phyloP scores from a whole-genome alignment of 2,888 invertebrate species.

The Cryptus viduatorius region DNA sequence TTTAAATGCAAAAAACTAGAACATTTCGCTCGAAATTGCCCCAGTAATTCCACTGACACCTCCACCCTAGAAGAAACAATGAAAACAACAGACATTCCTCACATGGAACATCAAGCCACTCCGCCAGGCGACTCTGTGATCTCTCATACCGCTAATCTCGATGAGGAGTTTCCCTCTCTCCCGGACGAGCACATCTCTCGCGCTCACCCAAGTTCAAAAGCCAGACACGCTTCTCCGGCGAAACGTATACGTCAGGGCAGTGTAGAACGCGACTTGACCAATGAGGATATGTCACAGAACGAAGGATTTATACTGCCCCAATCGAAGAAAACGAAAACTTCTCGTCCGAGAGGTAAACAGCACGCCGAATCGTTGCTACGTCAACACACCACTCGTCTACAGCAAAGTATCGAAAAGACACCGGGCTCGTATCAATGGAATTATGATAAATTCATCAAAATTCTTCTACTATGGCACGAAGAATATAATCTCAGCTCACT shows the following conservation, averaged over 20 bases:
- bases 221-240: not conserved
- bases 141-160: not conserved
- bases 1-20: constrained; percentile 26
- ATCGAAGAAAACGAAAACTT: constrained; percentile 14
- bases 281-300: not conserved
- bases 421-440: constrained; percentile 9
- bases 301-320: constrained; percentile 12
- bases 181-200: not conserved
- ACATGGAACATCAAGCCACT: not conserved
- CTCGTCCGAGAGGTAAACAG: not conserved
- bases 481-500: not conserved
- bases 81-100: not conserved
- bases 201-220: too few relatives aligned
- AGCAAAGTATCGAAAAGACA: not conserved
- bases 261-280: not conserved
- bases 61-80: not conserved
- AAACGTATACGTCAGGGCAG: constrained; percentile 1
- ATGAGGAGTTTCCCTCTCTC: not conserved
- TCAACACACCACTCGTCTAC: not conserved
- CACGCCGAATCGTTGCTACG: constrained; percentile 4
- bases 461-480: constrained; percentile 5
- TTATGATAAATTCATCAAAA: constrained; percentile 1
- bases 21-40: constrained; percentile 20
- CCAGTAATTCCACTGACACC: not conserved
- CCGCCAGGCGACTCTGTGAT: not conserved